A percentile compares a stretch with the other conserved stretches of the same genome.
Evolutionary conservation across 2,113 vertebrate genomes (phyloP).

Genomic region (Lampris incognitus): DNA sequence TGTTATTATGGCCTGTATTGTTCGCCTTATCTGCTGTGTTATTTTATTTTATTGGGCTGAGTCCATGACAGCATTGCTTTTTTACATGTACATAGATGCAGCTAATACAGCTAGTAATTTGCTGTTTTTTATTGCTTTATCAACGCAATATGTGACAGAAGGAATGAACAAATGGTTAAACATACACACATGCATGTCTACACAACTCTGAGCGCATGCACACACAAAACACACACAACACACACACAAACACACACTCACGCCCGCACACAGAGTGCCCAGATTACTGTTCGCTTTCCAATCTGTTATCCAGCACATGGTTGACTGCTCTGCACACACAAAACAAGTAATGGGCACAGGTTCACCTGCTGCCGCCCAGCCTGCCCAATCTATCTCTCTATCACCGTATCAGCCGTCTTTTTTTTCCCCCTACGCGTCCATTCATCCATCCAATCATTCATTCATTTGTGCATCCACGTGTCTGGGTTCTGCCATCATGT

Average conservation of each 20-base stretch:
- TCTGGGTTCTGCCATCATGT: neutral
- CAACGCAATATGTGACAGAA: too few relatives aligned
- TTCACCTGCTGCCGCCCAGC: neutral
- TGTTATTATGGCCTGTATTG: too few relatives aligned
- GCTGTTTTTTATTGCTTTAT: too few relatives aligned
- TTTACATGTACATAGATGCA: too few relatives aligned
- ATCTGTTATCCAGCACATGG: neutral
- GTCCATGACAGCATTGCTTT: too few relatives aligned
- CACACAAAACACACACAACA: neutral
- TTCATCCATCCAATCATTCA: neutral
- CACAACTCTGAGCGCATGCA: too few relatives aligned
- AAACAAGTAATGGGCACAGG: neutral
- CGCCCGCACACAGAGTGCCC: neutral
- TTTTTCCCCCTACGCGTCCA: neutral
- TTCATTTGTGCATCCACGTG: constrained; percentile 5
- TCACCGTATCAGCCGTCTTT: neutral
- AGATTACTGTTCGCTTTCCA: constrained; percentile 5
- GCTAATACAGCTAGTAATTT: too few relatives aligned
- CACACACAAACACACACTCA: neutral
- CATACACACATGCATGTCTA: neutral
- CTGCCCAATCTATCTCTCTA: neutral
- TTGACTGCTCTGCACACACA: neutral
- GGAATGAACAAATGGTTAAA: neutral
- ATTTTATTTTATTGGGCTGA: too few relatives aligned
- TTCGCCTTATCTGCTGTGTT: too few relatives aligned